Base-by-base conservation (phyloP, 2,113 vertebrate species). In the Typhlomys cinereus region DNA sequence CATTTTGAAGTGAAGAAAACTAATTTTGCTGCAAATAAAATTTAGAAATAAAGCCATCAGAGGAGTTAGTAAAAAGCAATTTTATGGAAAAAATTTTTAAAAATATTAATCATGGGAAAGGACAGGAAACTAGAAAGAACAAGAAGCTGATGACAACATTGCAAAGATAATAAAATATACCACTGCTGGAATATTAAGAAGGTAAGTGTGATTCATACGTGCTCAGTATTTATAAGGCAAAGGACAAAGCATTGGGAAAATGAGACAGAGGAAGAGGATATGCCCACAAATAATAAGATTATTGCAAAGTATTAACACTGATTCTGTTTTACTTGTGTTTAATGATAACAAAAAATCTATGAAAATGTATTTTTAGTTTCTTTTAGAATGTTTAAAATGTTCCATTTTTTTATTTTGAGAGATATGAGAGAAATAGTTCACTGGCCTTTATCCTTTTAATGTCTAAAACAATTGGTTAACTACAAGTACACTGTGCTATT, bases 121-220 rank as follows among this genome's bases (percentile, higher is more conserved):
- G 54, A 7, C 7, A 83, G 7, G 20, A 34, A 59, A 34, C 27
- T 61, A 17, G n/a, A 54, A 44, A 44, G 9, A 76, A 15, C 23
- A 39, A 20, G 15, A 50, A n/a, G 29, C 27, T 44, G 6, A 48
- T 59, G 21, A 27, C 27, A 52, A 52, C 10, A n/a, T 17, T 50
- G 10, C 5, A n/a, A 41, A 66, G 7, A 7, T 36, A 54, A 57
- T 44, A 46, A 44, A 64, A 54, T 39, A 13, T 29, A 8, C 2
- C 20, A 39, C 39, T 7, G 44, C 4, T 41, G 5, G 29, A 20
- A 52, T 5, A 15, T 36, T 41, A 14, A 36, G 31, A 15, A 62
- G 2, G 7, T 5, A 59, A 80, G 29, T 0, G 20, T 4, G n/a
- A 25, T 9, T 29, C 34, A 48, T 5, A 21, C 2, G 15, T 11